Conservation (phyloP, 2,797 vertebrate species). For the Oreonectes daqikongensis region DNA sequence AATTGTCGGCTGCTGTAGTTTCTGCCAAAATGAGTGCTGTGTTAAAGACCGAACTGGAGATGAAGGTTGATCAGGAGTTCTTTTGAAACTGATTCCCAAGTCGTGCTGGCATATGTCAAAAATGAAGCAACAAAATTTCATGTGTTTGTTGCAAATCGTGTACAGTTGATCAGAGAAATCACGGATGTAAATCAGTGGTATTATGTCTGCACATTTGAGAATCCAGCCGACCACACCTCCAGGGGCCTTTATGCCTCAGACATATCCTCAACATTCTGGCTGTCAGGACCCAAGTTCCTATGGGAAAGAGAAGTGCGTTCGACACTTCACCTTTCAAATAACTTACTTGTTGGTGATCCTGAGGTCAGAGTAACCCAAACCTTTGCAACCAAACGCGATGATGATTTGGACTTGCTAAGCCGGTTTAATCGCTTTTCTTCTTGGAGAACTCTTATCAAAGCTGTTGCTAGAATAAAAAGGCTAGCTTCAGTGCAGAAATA, state of each 20-base stretch:
- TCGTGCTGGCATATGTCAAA: no score
- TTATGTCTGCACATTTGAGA: slow-evolving; percentile 29
- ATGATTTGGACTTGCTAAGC: not conserved
- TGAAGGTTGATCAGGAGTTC: no score
- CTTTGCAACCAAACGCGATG: not conserved
- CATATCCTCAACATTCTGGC: slow-evolving; percentile 32
- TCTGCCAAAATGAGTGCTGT: no score
- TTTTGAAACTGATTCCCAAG: no score
- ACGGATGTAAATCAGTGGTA: slow-evolving; percentile 37
- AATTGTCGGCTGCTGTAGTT: no score
- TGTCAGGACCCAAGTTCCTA: slow-evolving; percentile 32
- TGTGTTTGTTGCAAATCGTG: slow-evolving; percentile 10
- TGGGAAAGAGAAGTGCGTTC: slow-evolving; percentile 34
- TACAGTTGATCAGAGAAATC: slow-evolving; percentile 42
- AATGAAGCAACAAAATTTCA: no score
- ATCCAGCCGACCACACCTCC: slow-evolving; percentile 19
- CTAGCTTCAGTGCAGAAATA: not conserved
- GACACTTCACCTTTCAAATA: not conserved
- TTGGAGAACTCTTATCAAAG: slow-evolving; percentile 42
- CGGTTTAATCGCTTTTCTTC: slow-evolving; percentile 17
- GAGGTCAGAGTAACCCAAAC: slow-evolving; percentile 29
- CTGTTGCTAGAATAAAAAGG: slow-evolving; percentile 29
- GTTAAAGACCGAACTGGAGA: no score
- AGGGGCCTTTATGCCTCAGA: slow-evolving; percentile 29
- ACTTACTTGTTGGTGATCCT: slow-evolving; percentile 43